phyloP scores from a whole-genome alignment of 2,797 vertebrate species.

The Labroides dimidiatus region DNA sequence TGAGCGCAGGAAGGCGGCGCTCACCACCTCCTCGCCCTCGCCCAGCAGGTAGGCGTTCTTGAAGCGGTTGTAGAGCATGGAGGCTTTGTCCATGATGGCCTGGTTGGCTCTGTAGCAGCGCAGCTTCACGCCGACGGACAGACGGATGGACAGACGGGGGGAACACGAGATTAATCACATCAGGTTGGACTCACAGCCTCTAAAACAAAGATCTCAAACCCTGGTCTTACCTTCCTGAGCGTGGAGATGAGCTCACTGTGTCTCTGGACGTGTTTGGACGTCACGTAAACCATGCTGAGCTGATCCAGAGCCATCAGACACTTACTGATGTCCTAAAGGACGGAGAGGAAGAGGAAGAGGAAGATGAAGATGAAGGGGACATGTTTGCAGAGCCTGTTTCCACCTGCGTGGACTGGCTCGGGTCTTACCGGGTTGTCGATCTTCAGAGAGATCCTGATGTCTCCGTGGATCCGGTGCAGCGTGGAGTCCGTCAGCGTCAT shows the following conservation, averaged over 20 bases:
- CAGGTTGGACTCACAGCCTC: rapidly evolving
- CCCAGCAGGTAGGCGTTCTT: slow-evolving; percentile 95
- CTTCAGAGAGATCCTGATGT: slow-evolving; percentile 83
- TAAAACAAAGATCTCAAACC: neutral
- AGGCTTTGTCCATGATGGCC: slow-evolving; percentile 95
- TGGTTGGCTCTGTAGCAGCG: slow-evolving; percentile 91
- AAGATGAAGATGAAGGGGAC: no score
- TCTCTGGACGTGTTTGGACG: slow-evolving; percentile 93
- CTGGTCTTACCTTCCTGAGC: slow-evolving; percentile 85
- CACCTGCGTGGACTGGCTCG: no score
- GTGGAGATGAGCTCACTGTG: slow-evolving; percentile 95
- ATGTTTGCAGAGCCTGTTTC: no score
- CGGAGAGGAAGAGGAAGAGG: slow-evolving; percentile 2
- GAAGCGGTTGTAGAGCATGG: slow-evolving; percentile 98
- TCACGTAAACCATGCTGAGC: slow-evolving; percentile 91
- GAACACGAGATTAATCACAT: neutral
- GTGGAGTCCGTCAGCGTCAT: slow-evolving; percentile 76
- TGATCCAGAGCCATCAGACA: slow-evolving; percentile 94
- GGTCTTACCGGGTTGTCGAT: slow-evolving; percentile 63
- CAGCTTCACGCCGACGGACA: slow-evolving; percentile 80
- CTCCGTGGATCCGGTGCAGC: slow-evolving; percentile 82
- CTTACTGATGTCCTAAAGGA: slow-evolving; percentile 75
- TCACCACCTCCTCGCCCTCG: slow-evolving; percentile 92
- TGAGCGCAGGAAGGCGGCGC: slow-evolving; percentile 89
- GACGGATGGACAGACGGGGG: no score